Evolutionary conservation across 2,888 invertebrate genomes (phyloP), one percentile per base, ranked within the genome.

Genomic region (Neoitamus cyanurus): DNA sequence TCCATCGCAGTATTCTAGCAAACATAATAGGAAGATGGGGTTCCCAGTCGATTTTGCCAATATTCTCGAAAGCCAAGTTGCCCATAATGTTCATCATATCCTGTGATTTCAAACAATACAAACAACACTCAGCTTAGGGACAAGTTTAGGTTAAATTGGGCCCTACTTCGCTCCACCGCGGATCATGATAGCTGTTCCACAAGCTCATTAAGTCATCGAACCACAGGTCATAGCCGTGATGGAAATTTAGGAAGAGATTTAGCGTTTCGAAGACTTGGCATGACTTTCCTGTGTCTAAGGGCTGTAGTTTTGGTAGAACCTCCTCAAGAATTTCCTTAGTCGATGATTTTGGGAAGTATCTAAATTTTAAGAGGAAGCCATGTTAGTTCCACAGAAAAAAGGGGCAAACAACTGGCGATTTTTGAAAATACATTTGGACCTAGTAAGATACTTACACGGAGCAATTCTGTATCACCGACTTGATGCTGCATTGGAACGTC

Each of bases 21-120:
- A 95, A 96, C 94, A 96, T 95, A 84, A 94, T 91, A 0, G 97
- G 95, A 82, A 97, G 93, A 89, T 97, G 93, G 0, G 96, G 96
- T 86, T 95, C 94, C 98, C 98, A 98, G 90, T 98, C 94, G 69
- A 98, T 94, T 83, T 94, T 94, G 0, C 98, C 97, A 83, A 96
- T 95, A 90, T 95, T 96, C 87, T 93, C 92, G 87, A 93, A 92
- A 0, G 96, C 95, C 72, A 97, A 91, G 72, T 94, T 93, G 0
- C 96, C 93, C 90, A 98, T 94, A 72, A 98, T 91, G 88, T 93
- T 93, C 91, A 97, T 93, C 88, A 96, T 92, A 86, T 94, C 93
- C 95, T 95, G 90, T 46, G 7, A 69, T 37, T 31, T 73, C 5
- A 42, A 84, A 91, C 3, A n/a, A n/a, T n/a, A n/a, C n/a, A n/a